Evolutionary conservation across 2,888 invertebrate species (phyloP), one percentile per base, ranked within the genome.

Genomic region (Cylloceria caligata): DNA sequence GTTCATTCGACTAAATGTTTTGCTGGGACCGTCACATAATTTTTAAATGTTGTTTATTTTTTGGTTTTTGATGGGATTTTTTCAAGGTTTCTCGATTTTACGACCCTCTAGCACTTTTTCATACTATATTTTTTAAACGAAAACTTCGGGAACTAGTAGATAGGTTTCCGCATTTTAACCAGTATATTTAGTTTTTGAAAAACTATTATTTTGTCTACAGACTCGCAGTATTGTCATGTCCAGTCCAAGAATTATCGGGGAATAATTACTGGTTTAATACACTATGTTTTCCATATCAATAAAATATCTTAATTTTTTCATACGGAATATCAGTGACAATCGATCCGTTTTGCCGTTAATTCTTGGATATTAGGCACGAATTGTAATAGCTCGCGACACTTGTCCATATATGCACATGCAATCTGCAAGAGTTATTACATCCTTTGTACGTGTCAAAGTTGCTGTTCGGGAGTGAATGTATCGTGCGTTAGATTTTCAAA

Each of bases 11-110:
- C 34, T 9, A 30, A 76, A 21, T 34, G n/a, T 49, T 67, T 67
- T 68, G 68, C 68, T 74, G 79, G 73, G 79, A 80, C 36, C 67
- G 52, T 68, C 74, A n/a, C 30, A 13, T 11, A 74, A 39, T 64
- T 42, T 16, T 52, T 16, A 67, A 62, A 73, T 52, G 49, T 34
- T 68, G 45, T 52, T 68, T 30, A 21, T 67, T 16, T 45, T 67
- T 55, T 55, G 55, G 55, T 55, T 27, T 30, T 34, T 65, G 21
- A 42, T 62, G 64, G 62, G 60, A 60, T 74, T 49, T 68, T 73
- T 39, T 49, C 7, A 21, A 30, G 34, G 68, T 60, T 76, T 42
- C 62, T 49, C 76, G 45, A 49, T 47, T 19, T 39, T 57, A 47
- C 11, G 30, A 21, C 13, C 36, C 9, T 39, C 49, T 47, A 49